A percentile compares a stretch with the other conserved stretches of the same genome.
phyloP scores from a whole-genome alignment of 2,888 invertebrate species.

The Eubasilissa splendida region DNA sequence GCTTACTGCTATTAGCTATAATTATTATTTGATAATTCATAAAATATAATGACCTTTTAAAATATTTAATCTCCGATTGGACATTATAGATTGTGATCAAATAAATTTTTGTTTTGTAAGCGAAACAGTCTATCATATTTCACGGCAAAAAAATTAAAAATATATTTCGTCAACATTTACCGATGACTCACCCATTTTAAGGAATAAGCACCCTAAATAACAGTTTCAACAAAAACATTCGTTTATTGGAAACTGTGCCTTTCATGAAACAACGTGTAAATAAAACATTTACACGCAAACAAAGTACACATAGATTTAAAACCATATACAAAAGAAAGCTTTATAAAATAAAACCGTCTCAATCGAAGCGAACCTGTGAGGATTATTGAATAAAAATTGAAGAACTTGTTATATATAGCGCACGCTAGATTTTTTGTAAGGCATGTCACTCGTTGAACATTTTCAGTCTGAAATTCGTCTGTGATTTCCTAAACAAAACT shows the following conservation, averaged over 20 bases:
- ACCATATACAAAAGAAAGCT: neutral
- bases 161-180: no score
- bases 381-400: neutral
- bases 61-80: no score
- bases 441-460: constrained; percentile 1
- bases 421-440: neutral
- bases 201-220: neutral
- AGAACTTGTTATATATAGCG: neutral
- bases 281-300: constrained; percentile 25
- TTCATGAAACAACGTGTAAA: constrained; percentile 1
- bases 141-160: no score
- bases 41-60: no score
- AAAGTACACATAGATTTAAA: neutral
- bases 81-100: no score
- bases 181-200: no score
- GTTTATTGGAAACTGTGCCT: constrained; percentile 11
- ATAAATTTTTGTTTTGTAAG: no score
- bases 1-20: no score
- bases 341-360: no score
- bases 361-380: no score
- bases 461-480: neutral
- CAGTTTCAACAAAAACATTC: neutral
- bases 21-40: no score
- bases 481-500: constrained; percentile 16
- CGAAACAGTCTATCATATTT: no score